phyloP scores from a whole-genome alignment of 2,113 vertebrate species.

The Nothobranchius furzeri region DNA sequence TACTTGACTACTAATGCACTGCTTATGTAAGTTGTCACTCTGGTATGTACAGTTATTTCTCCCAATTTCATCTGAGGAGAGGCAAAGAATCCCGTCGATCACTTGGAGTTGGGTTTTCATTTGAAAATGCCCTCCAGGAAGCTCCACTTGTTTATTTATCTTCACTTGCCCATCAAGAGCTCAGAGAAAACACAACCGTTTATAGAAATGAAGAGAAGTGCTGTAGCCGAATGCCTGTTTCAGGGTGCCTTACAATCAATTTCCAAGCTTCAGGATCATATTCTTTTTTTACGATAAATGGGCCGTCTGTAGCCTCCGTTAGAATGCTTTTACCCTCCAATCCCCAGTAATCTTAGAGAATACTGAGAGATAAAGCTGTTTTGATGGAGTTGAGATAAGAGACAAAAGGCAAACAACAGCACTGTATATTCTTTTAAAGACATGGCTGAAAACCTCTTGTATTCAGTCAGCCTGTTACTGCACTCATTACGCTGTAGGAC shows the following conservation, averaged over 20 bases:
- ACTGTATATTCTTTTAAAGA: slow-evolving; percentile 17
- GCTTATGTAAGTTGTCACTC: slow-evolving; percentile 40
- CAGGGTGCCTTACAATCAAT: slow-evolving; percentile 21
- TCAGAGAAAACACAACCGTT: slow-evolving; percentile 10
- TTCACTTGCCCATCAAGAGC: slow-evolving; percentile 19
- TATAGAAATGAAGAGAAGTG: slow-evolving; percentile 10
- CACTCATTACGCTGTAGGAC: slow-evolving; percentile 36
- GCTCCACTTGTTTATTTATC: slow-evolving; percentile 28
- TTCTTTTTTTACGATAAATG: slow-evolving; percentile 21
- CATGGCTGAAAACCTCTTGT: slow-evolving; percentile 29
- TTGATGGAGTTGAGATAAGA: slow-evolving; percentile 2
- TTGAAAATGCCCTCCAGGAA: slow-evolving; percentile 16
- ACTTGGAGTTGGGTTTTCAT: slow-evolving; percentile 20
- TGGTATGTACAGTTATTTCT: slow-evolving; percentile 11
- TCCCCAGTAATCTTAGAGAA: slow-evolving; percentile 16
- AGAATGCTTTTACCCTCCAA: slow-evolving; percentile 22
- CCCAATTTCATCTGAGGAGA: slow-evolving; percentile 8
- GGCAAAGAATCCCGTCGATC: slow-evolving; percentile 25
- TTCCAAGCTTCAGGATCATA: slow-evolving; percentile 12
- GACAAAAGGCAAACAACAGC: slow-evolving; percentile 10
- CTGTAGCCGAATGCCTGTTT: neutral
- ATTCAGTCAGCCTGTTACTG: slow-evolving; percentile 40
- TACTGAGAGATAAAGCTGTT: slow-evolving; percentile 3
- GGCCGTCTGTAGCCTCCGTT: slow-evolving; percentile 9
- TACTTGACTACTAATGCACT: slow-evolving; percentile 58